Percentiles rank a stretch among this genome's conserved stretches.
These are phyloP conservation scores for Tetraodon nigroviridis DNA, from an alignment of 2,113 vertebrate genomes.

Conservation along the genomic window DNA sequence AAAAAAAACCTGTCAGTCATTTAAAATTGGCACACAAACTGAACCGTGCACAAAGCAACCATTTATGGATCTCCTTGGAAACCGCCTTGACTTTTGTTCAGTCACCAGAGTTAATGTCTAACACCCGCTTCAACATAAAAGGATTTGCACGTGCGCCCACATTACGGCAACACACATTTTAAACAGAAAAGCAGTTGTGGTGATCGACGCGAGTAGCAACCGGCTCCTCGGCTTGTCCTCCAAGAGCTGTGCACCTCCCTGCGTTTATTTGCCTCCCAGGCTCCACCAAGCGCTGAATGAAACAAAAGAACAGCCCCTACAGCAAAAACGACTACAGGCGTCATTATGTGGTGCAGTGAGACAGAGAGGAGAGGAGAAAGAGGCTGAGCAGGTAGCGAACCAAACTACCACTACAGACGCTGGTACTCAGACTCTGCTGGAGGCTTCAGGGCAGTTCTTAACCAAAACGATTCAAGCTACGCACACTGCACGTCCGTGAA, in stretches of 20 bases:
- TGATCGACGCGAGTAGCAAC: neutral
- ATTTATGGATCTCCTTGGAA: conserved; percentile 53
- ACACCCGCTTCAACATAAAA: conserved; percentile 10
- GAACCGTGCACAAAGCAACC: conserved; percentile 60
- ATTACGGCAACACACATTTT: no score
- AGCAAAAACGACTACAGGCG: neutral
- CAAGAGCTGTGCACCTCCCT: neutral
- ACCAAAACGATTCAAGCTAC: no score
- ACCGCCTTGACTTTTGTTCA: conserved; percentile 38
- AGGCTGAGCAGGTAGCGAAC: neutral
- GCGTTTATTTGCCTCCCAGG: neutral
- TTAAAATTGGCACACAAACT: conserved; percentile 23
- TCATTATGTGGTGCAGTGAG: neutral
- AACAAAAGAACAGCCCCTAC: neutral
- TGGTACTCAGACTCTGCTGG: no score
- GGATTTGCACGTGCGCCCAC: neutral
- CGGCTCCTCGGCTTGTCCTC: neutral
- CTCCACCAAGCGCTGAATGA: neutral
- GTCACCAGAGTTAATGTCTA: conserved; percentile 50
- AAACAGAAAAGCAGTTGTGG: no score
- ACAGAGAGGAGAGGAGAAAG: neutral
- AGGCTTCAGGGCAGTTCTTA: no score
- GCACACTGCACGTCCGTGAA: no score
- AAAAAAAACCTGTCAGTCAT: neutral
- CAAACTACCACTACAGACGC: neutral